Base-by-base conservation (phyloP, 2,797 vertebrate species). In the Bufotes viridis region DNA sequence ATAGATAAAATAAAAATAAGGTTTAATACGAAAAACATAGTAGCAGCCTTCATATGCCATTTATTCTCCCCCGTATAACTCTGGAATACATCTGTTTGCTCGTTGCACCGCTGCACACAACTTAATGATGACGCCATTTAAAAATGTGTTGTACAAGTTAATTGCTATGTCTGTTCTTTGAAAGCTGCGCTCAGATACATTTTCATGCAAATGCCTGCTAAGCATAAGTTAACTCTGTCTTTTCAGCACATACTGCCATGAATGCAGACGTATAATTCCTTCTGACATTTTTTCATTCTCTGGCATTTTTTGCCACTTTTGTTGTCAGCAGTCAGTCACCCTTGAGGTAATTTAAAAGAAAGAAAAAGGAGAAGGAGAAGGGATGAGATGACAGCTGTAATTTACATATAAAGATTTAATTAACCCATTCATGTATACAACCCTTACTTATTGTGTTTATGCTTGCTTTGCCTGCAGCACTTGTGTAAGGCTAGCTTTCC, bases 131-230 rank as follows among this genome's bases (percentile, higher is more conserved):
- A 89, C 81, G 78, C 81, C 72, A 87, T 87, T 72, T 75, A 55
- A 49, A 72, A 89, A 72, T 81, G 81, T 87, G 74, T 87, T 70
- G 85, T 84, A 89, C 81, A 69, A 63, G 81, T 83, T 89, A 87
- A 89, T 89, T 89, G 81, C 81, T 78, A 87, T 69, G 81, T 84
- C 85, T 89, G 84, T 87, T 74, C 80, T 61, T 83, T 76, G 29
- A 67, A 78, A 61, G 70, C 72, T 82, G 65, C 76, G 55, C 81
- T 85, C 70, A 24, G 83, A 85, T 88, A 89, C 84, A 87, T 86
- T 89, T 86, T 89, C 79, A 89, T 87, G 88, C 80, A 89, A 89
- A 89, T 87, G 72, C 74, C 49, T 89, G 42, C 83, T 82, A 76
- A 86, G 74, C 84, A 86, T 72, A 86, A 78, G 72, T 81, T 83